Evolutionary conservation across 2,888 invertebrate genomes (phyloP).

Genomic region (Nemotelus nigrinus): DNA sequence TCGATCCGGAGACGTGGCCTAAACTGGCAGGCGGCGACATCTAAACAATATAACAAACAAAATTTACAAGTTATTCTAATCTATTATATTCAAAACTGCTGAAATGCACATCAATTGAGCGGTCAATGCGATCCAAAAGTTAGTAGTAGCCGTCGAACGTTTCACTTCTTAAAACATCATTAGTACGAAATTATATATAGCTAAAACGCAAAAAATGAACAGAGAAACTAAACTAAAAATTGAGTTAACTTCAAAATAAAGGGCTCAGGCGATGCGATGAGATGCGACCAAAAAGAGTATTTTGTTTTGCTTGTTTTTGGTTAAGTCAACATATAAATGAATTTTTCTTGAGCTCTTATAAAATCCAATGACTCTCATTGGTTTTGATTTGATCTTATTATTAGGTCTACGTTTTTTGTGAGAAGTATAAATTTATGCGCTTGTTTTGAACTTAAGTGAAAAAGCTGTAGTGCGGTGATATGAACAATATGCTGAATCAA

Average conservation of each 20-base stretch:
- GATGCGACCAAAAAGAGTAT: constrained; percentile 41
- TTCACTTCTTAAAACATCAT: constrained; percentile 47
- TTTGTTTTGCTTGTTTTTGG: constrained; percentile 10
- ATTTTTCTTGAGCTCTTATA: constrained; percentile 17
- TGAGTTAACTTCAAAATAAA: constrained; percentile 48
- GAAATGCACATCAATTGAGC: constrained; percentile 16
- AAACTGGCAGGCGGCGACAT: constrained; percentile 70
- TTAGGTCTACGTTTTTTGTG: constrained; percentile 30
- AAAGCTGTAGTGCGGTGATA: not conserved
- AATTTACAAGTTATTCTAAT: constrained; percentile 24
- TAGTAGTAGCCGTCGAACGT: constrained; percentile 3
- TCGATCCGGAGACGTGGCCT: constrained; percentile 69
- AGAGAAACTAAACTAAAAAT: constrained; percentile 46
- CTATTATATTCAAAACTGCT: not conserved
- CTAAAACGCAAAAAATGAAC: constrained; percentile 43
- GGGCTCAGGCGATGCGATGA: constrained; percentile 58
- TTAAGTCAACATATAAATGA: constrained; percentile 42
- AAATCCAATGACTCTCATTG: constrained; percentile 13
- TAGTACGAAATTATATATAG: constrained; percentile 49
- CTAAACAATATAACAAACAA: constrained; percentile 61
- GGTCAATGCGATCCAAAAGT: constrained; percentile 21
- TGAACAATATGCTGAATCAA: not conserved
- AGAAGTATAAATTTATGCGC: constrained; percentile 42
- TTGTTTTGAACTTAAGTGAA: constrained; percentile 39
- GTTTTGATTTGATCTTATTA: constrained; percentile 3